Conservation (phyloP, 1,140 invertebrate genomes). For the Conopomorpha cramerella region DNA sequence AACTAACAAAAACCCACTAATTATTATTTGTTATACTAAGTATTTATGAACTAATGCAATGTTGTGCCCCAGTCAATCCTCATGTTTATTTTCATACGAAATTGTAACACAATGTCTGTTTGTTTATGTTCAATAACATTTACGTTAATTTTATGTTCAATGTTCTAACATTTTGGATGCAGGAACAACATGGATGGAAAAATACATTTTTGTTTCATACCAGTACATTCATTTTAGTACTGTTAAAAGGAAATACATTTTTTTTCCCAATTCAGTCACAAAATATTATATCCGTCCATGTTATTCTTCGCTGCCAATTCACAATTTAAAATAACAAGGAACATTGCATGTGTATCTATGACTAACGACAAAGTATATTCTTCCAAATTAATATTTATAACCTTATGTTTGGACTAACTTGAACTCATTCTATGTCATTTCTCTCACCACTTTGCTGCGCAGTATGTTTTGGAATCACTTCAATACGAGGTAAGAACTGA, state of each 20-base stretch:
- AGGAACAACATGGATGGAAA: too few relatives aligned
- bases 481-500: conserved; percentile 90
- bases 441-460: conserved; percentile 67
- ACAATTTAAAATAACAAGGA: too few relatives aligned
- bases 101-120: conserved; percentile 36
- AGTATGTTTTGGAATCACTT: conserved; percentile 98
- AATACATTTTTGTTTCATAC: too few relatives aligned
- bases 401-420: conserved; percentile 30
- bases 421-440: conserved; percentile 53
- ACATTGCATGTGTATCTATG: too few relatives aligned
- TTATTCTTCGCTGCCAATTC: too few relatives aligned
- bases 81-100: conserved; percentile 54
- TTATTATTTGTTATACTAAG: conserved; percentile 42
- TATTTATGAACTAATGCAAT: conserved; percentile 64
- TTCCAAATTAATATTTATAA: conserved; percentile 33
- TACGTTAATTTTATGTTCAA: conserved; percentile 1
- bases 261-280: too few relatives aligned
- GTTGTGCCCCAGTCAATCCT: conserved; percentile 75
- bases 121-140: conserved; percentile 28
- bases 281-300: too few relatives aligned
- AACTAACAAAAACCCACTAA: conserved; percentile 19
- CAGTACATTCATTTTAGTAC: too few relatives aligned
- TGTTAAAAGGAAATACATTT: too few relatives aligned
- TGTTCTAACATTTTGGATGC: too few relatives aligned
- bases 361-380: too few relatives aligned